Conservation (phyloP, 2,888 invertebrate genomes). For the Eilema sororculum region DNA sequence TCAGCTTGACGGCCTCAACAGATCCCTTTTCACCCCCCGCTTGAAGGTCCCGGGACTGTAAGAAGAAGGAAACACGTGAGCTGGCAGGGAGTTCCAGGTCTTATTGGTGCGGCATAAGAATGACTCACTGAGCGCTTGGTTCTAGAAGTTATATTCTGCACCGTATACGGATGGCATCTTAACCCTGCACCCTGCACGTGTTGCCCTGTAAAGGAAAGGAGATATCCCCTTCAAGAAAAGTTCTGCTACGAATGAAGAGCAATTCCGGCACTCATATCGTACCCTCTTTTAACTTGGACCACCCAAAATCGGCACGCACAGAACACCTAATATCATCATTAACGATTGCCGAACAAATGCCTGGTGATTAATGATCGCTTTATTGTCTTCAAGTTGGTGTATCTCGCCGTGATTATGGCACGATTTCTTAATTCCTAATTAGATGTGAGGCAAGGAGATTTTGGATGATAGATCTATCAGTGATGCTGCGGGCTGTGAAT, state of each 20-base stretch:
- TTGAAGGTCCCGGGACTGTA: too few relatives aligned
- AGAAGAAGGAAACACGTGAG: too few relatives aligned
- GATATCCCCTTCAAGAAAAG: not conserved
- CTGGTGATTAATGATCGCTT: constrained; percentile 82
- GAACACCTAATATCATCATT: constrained; percentile 82
- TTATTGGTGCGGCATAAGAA: too few relatives aligned
- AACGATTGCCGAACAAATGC: constrained; percentile 80
- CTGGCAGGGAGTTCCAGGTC: too few relatives aligned
- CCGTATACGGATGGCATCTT: too few relatives aligned
- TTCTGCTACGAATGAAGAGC: not conserved
- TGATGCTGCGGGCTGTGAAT: constrained; percentile 47
- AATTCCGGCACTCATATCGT: not conserved
- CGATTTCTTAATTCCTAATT: constrained; percentile 86
- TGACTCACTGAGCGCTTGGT: too few relatives aligned
- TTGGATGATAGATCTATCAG: constrained; percentile 62
- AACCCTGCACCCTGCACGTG: too few relatives aligned
- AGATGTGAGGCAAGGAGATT: constrained; percentile 73
- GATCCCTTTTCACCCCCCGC: too few relatives aligned
- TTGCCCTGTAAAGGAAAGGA: too few relatives aligned
- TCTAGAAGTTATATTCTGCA: too few relatives aligned
- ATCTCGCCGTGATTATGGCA: constrained; percentile 66
- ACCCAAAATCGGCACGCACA: constrained; percentile 63
- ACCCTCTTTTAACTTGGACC: constrained; percentile 35
- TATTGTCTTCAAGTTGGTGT: constrained; percentile 79
- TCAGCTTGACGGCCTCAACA: too few relatives aligned